Conservation (phyloP, 2,113 vertebrate genomes). For the Oxygymnocypris stewartii region DNA sequence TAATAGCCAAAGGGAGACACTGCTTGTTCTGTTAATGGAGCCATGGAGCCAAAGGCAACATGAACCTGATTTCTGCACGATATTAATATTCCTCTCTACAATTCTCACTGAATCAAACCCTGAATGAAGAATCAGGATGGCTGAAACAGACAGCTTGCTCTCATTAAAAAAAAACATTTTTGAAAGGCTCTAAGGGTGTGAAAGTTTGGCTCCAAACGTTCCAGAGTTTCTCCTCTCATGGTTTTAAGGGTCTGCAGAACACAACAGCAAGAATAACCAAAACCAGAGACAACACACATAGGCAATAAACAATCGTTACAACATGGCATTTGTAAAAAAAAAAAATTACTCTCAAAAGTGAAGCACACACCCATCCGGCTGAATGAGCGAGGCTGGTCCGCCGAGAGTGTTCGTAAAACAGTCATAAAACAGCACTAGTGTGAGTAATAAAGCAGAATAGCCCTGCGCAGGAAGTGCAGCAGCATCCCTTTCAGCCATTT, state of each 20-base stretch:
- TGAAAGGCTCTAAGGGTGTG: constrained; percentile 10
- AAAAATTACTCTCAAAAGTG: background rate
- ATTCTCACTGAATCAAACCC: background rate
- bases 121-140: background rate
- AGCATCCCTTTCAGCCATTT: constrained; percentile 47
- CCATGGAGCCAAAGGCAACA: constrained; percentile 14
- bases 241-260: constrained; percentile 13
- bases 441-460: constrained; percentile 28
- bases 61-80: background rate
- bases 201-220: constrained; percentile 3
- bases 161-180: background rate
- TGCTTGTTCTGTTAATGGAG: constrained; percentile 9
- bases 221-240: background rate
- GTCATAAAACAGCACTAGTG: constrained; percentile 19
- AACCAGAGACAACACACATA: constrained; percentile 22
- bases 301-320: constrained; percentile 20
- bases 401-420: constrained; percentile 1
- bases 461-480: constrained; percentile 54
- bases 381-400: background rate
- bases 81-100: background rate
- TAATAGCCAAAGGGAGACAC: constrained; percentile 11
- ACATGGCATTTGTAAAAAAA: constrained; percentile 31
- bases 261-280: constrained; percentile 25
- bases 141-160: constrained; percentile 19
- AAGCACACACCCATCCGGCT: constrained; percentile 8